Conservation (phyloP, 1,140 invertebrate genomes). For the Micrasema minimum region DNA sequence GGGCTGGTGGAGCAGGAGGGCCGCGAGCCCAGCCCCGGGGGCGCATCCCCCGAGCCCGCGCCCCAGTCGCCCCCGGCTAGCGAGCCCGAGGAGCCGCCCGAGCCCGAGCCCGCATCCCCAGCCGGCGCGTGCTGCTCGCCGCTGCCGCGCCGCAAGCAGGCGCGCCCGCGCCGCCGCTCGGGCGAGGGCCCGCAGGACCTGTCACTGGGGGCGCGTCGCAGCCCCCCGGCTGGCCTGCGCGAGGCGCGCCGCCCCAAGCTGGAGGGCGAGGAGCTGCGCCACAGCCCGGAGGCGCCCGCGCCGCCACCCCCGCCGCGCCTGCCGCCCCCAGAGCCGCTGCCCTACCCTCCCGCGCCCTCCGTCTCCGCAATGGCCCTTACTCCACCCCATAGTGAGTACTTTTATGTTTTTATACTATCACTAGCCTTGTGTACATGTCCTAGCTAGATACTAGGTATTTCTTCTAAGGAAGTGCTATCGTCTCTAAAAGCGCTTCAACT, state of each 20-base stretch:
- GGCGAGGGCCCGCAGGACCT: constrained; percentile 78
- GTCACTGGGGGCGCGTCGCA: constrained; percentile 61
- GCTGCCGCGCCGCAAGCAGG: constrained; percentile 81
- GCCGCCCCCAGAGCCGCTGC: constrained; percentile 69
- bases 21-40: constrained; percentile 65
- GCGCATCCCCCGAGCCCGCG: constrained; percentile 63
- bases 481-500: too few species aligned
- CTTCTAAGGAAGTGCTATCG: too few species aligned
- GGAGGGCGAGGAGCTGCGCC: constrained; percentile 55
- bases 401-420: neutral
- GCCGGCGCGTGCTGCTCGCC: constrained; percentile 74
- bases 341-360: constrained; percentile 75
- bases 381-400: constrained; percentile 80
- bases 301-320: constrained; percentile 64
- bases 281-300: constrained; percentile 60
- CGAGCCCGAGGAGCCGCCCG: constrained; percentile 55
- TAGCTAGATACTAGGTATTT: too few species aligned
- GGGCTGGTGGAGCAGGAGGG: constrained; percentile 76
- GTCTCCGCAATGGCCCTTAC: constrained; percentile 80
- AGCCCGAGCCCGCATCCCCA: constrained; percentile 39
- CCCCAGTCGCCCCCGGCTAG: constrained; percentile 56
- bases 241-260: constrained; percentile 67
- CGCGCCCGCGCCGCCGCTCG: constrained; percentile 81
- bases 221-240: constrained; percentile 69
- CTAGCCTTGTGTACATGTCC: too few species aligned